phyloP scores from a whole-genome alignment of 2,888 invertebrate genomes.

The Aporophyla lueneburgensis region DNA sequence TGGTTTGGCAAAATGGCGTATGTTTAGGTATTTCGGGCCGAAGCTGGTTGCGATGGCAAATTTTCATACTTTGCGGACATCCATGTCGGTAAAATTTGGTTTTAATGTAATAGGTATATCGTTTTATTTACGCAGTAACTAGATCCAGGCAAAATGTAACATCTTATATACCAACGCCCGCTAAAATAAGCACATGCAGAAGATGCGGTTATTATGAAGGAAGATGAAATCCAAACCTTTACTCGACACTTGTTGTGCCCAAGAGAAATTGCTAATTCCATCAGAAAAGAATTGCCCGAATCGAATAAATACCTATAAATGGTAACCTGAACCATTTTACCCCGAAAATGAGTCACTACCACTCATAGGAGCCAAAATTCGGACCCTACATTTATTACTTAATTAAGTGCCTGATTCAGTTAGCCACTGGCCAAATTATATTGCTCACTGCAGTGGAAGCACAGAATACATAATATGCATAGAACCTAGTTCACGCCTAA shows the following conservation, averaged over 20 bases:
- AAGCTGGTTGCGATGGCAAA: neutral
- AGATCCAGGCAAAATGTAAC: too few species aligned
- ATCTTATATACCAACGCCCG: too few species aligned
- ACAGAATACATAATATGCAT: neutral
- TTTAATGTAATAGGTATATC: too few species aligned
- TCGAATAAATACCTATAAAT: neutral
- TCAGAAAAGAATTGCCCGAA: neutral
- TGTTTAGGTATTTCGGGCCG: neutral
- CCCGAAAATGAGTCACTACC: neutral
- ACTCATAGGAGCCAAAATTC: neutral
- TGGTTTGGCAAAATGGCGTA: slow-evolving; percentile 11
- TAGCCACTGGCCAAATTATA: neutral
- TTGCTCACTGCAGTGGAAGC: neutral
- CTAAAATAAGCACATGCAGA: neutral
- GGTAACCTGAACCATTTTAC: neutral
- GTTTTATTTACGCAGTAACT: too few species aligned
- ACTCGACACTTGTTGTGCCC: neutral
- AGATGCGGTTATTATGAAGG: neutral
- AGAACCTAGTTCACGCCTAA: neutral
- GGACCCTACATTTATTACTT: neutral
- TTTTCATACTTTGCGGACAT: neutral
- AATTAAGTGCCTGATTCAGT: too few species aligned
- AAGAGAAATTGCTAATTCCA: neutral
- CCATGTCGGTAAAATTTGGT: neutral
- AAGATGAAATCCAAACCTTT: neutral